Evolutionary conservation across 2,113 vertebrate genomes (phyloP).

Genomic region (Neodon shergylaensis): DNA sequence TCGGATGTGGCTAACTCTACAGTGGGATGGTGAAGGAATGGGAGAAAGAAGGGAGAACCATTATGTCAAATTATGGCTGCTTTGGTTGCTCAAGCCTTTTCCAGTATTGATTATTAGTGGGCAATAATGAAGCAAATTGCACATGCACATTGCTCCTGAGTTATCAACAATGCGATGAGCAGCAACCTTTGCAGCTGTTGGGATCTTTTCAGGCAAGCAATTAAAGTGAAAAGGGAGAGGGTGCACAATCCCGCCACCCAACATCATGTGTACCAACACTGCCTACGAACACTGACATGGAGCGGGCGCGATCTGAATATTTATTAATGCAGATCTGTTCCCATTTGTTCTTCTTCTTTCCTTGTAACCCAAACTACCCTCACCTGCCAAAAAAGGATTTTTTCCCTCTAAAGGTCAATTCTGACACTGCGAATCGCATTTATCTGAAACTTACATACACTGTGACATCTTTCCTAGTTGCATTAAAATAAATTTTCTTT

Average conservation of each 20-base stretch:
- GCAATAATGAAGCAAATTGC: constrained; percentile 80
- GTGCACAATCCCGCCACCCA: constrained; percentile 72
- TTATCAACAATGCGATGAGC: constrained; percentile 78
- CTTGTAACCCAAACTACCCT: neutral
- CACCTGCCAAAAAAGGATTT: constrained; percentile 18
- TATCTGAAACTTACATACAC: constrained; percentile 26
- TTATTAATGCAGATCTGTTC: constrained; percentile 73
- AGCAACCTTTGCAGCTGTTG: constrained; percentile 86
- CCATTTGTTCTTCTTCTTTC: constrained; percentile 66
- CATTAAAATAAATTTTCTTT: constrained; percentile 44
- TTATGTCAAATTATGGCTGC: constrained; percentile 59
- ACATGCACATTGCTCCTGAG: constrained; percentile 72
- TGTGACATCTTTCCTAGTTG: constrained; percentile 49
- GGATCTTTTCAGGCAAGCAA: constrained; percentile 83
- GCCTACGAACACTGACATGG: constrained; percentile 72
- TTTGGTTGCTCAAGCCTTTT: constrained; percentile 63
- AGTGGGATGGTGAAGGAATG: neutral
- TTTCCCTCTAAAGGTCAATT: constrained; percentile 71
- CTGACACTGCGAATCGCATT: constrained; percentile 64
- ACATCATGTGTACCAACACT: constrained; percentile 73
- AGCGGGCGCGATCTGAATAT: constrained; percentile 66
- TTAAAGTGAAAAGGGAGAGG: constrained; percentile 88
- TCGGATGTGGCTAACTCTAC: neutral
- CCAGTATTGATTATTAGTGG: constrained; percentile 80
- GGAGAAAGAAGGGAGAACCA: constrained; percentile 7